Base-by-base conservation (phyloP, 1,140 invertebrate genomes). In the Neoseiulus cucumeris region DNA sequence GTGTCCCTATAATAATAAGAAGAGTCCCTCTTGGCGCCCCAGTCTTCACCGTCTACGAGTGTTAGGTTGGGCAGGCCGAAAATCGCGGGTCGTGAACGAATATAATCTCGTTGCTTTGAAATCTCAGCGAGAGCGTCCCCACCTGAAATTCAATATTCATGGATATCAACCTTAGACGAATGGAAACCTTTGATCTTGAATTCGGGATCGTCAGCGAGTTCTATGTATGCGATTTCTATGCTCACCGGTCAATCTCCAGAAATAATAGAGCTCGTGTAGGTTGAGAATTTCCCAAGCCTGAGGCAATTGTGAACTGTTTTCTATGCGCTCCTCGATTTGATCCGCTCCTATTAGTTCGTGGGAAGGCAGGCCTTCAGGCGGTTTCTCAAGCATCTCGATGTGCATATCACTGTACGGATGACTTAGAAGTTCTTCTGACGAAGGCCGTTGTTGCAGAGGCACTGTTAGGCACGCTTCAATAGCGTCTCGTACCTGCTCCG, bases 111-210 rank as follows among this genome's bases (percentile, higher is more conserved):
- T 73, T 87, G 89, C 71, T 89, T 91, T 12, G 51, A 59, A 1
- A 98, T 78, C 74, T 93, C 89, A 14, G 83, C 78, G 66, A 89
- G 85, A 44, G 94, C 85, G 79, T 97, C 91, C 1, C 92, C 92
- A 33, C 93, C 93, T 25, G 92, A 67, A 41, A 44, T 2, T 64
- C 44, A 47, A 14, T 47, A 4, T 47, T 6, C 45, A 33, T 64
- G 30, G 41, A 44, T 22, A 67, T 4, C 22, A 69, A 69, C 55
- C 51, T 47, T 18, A 47, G 4, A 25, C 14, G 28, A 44, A 44
- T 7, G 20, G 4, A 47, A 47, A 14, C 28, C 14, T 47, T 47
- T 47, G n/a, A n/a, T n/a, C n/a, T n/a, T n/a, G n/a, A n/a, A n/a
- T n/a, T n/a, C n/a, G n/a, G n/a, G n/a, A n/a, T n/a, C n/a, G n/a